Evolutionary conservation across 2,113 vertebrate genomes (phyloP).

Genomic region (Ctenomys sociabilis): DNA sequence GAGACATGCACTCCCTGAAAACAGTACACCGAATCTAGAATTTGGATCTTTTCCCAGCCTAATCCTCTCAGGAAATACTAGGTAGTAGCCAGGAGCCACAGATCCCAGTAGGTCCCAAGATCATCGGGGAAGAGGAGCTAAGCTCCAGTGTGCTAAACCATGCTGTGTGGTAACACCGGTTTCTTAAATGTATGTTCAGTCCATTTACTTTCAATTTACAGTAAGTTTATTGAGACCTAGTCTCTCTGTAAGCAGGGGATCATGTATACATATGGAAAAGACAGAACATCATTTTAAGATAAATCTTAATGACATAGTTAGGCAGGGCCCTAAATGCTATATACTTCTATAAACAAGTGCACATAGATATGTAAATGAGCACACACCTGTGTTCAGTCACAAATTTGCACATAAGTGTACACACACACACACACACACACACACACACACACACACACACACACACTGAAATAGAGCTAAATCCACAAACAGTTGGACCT

Average conservation of each 20-base stretch:
- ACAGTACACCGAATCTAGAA: background rate
- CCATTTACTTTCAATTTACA: background rate
- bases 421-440: no score
- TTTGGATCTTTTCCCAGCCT: background rate
- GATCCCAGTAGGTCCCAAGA: no score
- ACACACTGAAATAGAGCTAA: background rate
- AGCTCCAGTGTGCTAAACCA: background rate
- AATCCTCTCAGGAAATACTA: background rate
- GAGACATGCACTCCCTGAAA: background rate
- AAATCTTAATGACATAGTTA: background rate
- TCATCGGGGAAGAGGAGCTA: background rate
- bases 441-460: background rate
- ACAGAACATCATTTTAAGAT: background rate
- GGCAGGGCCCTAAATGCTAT: background rate
- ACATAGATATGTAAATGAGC: background rate
- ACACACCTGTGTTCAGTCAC: background rate
- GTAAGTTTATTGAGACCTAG: background rate
- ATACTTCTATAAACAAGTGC: background rate
- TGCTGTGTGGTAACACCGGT: accelerated
- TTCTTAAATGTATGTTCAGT: background rate
- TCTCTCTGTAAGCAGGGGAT: background rate
- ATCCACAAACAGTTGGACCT: accelerated
- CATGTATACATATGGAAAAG: background rate
- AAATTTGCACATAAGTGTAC: accelerated
- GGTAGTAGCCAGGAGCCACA: background rate